Percentiles rank a stretch among this genome's conserved stretches.
These are phyloP conservation scores for Acanthopleura granulata DNA, from an alignment of 2,888 invertebrate genomes.

Conservation along the genomic window DNA sequence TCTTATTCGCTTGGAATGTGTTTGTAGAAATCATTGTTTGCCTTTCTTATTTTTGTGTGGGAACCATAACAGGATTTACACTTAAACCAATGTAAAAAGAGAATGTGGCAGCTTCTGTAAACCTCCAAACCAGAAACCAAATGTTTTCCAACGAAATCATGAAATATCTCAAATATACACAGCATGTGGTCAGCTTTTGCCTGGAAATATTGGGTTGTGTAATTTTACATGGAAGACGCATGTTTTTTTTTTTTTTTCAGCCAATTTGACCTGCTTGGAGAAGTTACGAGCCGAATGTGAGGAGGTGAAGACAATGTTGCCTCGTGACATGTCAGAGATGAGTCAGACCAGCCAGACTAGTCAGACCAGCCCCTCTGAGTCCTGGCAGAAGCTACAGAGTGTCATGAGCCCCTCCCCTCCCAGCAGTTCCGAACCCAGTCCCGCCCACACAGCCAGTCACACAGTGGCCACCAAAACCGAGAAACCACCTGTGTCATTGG, in stretches of 20 bases:
- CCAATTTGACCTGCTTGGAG: slow-evolving; percentile 50
- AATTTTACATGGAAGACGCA: background rate
- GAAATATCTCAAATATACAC: background rate
- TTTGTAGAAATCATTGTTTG: no score
- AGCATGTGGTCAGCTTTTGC: background rate
- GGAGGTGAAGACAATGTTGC: slow-evolving; percentile 60
- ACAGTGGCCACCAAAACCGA: background rate
- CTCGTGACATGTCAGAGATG: slow-evolving; percentile 23
- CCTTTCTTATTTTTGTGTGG: no score
- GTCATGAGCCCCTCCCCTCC: background rate
- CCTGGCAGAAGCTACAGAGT: background rate
- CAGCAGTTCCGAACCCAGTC: background rate
- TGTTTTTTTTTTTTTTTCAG: slow-evolving; percentile 31
- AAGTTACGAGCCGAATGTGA: slow-evolving; percentile 61
- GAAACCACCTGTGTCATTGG: background rate
- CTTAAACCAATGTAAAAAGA: no score
- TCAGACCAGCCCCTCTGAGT: background rate
- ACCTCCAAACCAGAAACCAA: background rate
- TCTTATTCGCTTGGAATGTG: no score
- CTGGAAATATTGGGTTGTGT: background rate
- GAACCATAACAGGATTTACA: no score
- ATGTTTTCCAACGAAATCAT: no score
- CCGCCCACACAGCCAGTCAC: background rate
- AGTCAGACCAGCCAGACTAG: slow-evolving; percentile 6
- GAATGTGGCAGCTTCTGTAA: no score